Evolutionary conservation across 92 coral and sea anemone genomes (phyloP).

Genomic region (Metridium senile): DNA sequence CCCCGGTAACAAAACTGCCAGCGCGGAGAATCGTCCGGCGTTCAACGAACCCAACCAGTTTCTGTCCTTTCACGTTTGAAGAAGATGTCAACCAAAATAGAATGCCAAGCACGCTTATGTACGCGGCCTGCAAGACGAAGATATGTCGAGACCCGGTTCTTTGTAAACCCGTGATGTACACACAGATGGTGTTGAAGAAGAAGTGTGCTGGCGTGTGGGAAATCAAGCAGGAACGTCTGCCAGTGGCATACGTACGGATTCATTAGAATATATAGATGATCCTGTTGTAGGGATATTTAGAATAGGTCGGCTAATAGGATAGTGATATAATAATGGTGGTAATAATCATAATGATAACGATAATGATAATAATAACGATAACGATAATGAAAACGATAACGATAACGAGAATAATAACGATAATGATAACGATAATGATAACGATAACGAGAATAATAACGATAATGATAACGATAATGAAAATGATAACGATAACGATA

Average conservation of each 20-base stretch:
- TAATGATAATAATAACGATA: no score
- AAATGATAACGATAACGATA: no score
- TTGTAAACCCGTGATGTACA: slow-evolving; percentile 52
- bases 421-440: no score
- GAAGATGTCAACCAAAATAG: slow-evolving; percentile 7
- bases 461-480: no score
- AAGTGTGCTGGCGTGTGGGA: slow-evolving; percentile 69
- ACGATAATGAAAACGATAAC: no score
- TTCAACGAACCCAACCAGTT: background rate
- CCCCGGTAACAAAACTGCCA: slow-evolving; percentile 13
- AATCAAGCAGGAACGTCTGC: slow-evolving; percentile 47
- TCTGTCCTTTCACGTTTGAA: slow-evolving; percentile 34
- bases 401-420: background rate
- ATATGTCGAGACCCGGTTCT: slow-evolving; percentile 17
- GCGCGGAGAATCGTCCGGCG: background rate
- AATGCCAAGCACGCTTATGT: slow-evolving; percentile 38
- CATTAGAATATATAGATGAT: background rate
- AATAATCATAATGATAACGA: no score
- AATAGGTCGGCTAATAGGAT: no score
- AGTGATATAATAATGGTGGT: no score
- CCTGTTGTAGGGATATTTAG: background rate
- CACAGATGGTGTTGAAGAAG: slow-evolving; percentile 50
- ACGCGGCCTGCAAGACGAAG: slow-evolving; percentile 38
- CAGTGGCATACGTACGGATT: slow-evolving; percentile 61
- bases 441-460: no score